phyloP scores from a whole-genome alignment of 1,140 invertebrate species.

The Drosophila orena region DNA sequence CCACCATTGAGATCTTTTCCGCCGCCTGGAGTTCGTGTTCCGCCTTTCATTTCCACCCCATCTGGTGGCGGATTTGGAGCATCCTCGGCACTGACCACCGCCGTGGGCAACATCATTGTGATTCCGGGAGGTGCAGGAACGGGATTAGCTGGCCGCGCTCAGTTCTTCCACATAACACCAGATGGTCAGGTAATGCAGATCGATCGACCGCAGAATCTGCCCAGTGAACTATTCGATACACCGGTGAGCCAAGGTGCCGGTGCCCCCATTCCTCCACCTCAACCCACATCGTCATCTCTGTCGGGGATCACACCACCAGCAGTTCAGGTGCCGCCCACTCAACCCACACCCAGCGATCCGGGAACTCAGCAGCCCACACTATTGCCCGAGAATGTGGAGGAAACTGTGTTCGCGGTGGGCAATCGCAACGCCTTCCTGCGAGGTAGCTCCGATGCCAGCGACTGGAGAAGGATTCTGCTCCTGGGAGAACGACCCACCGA shows the following conservation, averaged over 20 bases:
- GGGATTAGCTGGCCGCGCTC: conserved; percentile 43
- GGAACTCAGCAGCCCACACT: conserved; percentile 8
- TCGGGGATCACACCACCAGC: conserved; percentile 51
- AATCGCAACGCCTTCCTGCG: conserved; percentile 50
- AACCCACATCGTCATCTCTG: conserved; percentile 45
- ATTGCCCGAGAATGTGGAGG: conserved; percentile 46
- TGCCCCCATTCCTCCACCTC: conserved; percentile 11
- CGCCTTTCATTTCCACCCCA: conserved; percentile 32
- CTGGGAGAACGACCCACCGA: conserved; percentile 46
- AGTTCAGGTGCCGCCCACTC: conserved; percentile 21
- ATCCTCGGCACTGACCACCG: conserved; percentile 20
- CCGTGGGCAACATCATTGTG: conserved; percentile 67
- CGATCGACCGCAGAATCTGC: conserved; percentile 50
- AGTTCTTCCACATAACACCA: conserved; percentile 62
- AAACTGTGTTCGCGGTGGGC: conserved; percentile 47
- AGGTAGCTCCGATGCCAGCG: conserved; percentile 47
- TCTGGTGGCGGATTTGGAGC: conserved; percentile 3
- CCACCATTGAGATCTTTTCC: conserved; percentile 6
- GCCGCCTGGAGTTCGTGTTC: conserved; percentile 20
- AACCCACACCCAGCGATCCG: conserved; percentile 22
- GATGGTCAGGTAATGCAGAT: conserved; percentile 60
- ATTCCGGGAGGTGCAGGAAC: conserved; percentile 38
- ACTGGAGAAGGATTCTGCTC: conserved; percentile 63
- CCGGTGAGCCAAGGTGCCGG: conserved; percentile 4
- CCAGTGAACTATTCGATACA: conserved; percentile 47